Evolutionary conservation across 2,113 vertebrate species (phyloP), one percentile per base, ranked within the genome.

Genomic region (Xenus cinereus): DNA sequence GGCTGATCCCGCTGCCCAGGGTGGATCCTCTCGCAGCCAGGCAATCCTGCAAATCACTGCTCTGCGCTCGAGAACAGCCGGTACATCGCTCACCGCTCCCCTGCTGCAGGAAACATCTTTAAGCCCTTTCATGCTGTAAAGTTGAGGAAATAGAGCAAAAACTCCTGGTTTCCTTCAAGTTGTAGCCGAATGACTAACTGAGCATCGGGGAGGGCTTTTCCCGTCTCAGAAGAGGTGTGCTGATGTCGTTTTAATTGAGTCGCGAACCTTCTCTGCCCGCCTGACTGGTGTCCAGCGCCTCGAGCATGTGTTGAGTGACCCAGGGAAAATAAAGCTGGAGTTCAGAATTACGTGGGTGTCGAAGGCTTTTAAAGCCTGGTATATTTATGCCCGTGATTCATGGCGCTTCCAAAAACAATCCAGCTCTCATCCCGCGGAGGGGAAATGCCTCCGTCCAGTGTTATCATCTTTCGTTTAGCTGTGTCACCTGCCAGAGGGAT

Each of bases 371-470:
- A 60, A 76, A 91, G 66, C 78, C 79, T 82, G 74, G 57, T 91
- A 32, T 95, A 87, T 96, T 89, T 96, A 87, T 82, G 89, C 54
- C 48, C 0, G 1, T 92, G 94, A 91, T 95, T 95, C 87, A 59
- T 46, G 53, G 41, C 3, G 9, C 86, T 91, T 95, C 95, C 87
- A 96, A 46, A 96, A 82, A 10, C 89, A 68, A 82, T 91, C 53
- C 87, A 45, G 46, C 73, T 39, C 89, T 77, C 84, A 43, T 72
- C 87, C 89, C 72, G 84, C 1, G 0, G 81, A 82, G 77, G 94
- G 80, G 89, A 96, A 93, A 57, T 82, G 56, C 69, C 83, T 92
- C 6, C 1, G 19, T 68, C 89, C 56, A 23, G 60, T 2, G 50
- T 79, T 93, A 56, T 2, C 75, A 76, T 37, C 51, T 94, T 71